Conservation (phyloP, 2,113 vertebrate species). For the Bos javanicus region DNA sequence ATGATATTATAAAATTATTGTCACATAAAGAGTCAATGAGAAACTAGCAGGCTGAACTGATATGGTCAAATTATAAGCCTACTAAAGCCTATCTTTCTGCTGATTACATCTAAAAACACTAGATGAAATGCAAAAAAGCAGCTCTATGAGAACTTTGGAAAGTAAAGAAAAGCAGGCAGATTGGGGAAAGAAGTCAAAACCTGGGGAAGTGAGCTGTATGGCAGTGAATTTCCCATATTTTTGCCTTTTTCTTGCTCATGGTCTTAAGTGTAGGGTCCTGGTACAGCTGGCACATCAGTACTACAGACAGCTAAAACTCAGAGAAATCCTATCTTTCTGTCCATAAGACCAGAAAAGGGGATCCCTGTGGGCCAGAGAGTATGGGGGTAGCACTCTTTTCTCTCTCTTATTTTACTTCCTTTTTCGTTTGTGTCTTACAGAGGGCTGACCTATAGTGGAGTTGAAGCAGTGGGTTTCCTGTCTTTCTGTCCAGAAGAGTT, state of each 20-base stretch:
- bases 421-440: background rate
- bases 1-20: conserved; percentile 14
- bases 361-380: background rate
- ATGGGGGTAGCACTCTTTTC: background rate
- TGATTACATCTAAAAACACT: background rate
- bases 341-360: background rate
- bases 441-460: background rate
- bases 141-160: background rate
- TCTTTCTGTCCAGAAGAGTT: background rate
- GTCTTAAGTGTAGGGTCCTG: background rate
- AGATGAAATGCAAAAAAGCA: background rate
- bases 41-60: background rate
- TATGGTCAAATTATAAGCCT: background rate
- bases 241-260: background rate
- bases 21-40: background rate
- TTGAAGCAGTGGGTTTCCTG: background rate
- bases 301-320: background rate
- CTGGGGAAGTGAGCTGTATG: background rate
- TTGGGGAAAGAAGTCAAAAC: background rate
- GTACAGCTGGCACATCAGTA: background rate
- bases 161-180: background rate
- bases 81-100: background rate
- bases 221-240: background rate
- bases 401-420: background rate
- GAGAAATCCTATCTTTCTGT: background rate